Evolutionary conservation across 1,140 invertebrate species (phyloP).

Genomic region (Gryon sp.): DNA sequence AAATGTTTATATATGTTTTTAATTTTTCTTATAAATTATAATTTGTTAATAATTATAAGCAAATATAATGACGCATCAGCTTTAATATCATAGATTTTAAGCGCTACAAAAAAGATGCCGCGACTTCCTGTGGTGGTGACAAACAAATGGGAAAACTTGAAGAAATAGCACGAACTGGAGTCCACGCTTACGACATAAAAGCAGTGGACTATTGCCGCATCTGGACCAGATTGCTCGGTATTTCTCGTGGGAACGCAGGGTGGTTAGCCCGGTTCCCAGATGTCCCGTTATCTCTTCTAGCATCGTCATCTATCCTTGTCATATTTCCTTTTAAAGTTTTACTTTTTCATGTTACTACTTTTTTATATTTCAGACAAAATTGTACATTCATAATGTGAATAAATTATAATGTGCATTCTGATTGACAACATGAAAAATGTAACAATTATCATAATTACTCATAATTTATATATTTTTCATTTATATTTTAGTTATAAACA

Average conservation of each 20-base stretch:
- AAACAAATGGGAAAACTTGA: conserved; percentile 61
- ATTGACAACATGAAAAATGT: too few relatives aligned
- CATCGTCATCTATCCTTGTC: conserved; percentile 55
- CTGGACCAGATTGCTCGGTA: conserved; percentile 62
- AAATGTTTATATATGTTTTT: too few relatives aligned
- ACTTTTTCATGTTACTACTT: too few relatives aligned
- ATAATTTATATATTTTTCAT: too few relatives aligned
- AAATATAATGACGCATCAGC: conserved; percentile 27
- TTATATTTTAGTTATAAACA: too few relatives aligned
- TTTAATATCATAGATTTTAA: conserved; percentile 45
- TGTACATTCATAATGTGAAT: too few relatives aligned
- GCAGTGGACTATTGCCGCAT: conserved; percentile 55
- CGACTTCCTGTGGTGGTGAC: conserved; percentile 2
- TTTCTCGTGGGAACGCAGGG: conserved; percentile 65
- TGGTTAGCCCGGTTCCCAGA: conserved; percentile 64
- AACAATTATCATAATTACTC: too few relatives aligned
- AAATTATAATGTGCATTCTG: too few relatives aligned
- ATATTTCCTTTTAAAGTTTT: conserved; percentile 43
- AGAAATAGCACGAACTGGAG: conserved; percentile 51
- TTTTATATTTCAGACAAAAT: too few relatives aligned
- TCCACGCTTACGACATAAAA: conserved; percentile 57
- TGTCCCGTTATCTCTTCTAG: conserved; percentile 60
- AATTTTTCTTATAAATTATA: conserved; percentile 16
- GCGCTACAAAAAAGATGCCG: conserved; percentile 37
- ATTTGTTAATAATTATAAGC: conserved; percentile 1